Evolutionary conservation across 2,113 vertebrate species (phyloP).

Genomic region (Abramis brama): DNA sequence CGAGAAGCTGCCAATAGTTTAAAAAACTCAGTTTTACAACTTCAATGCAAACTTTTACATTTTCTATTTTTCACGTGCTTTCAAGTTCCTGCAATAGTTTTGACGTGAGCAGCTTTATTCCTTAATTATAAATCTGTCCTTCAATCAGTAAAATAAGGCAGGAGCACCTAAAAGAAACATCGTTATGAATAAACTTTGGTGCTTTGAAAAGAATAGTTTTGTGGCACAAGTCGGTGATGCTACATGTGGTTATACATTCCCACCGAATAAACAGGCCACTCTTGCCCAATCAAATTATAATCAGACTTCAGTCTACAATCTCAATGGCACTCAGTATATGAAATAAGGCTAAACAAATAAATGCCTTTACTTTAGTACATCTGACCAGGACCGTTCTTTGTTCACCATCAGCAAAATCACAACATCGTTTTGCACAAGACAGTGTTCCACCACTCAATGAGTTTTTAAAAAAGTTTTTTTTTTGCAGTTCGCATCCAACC

Average conservation of each 20-base stretch:
- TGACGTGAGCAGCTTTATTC: not conserved
- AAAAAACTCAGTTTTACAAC: not conserved
- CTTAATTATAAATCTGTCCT: not conserved
- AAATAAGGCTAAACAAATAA: slow-evolving; percentile 16
- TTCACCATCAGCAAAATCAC: not conserved
- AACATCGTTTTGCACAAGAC: slow-evolving; percentile 38
- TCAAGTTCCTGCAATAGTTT: slow-evolving; percentile 1
- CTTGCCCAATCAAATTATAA: not conserved
- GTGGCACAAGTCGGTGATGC: slow-evolving; percentile 33
- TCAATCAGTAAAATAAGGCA: slow-evolving; percentile 5
- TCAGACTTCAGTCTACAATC: not conserved
- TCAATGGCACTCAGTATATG: not conserved
- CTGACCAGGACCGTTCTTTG: not conserved
- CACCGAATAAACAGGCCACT: not conserved
- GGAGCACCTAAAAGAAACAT: not conserved
- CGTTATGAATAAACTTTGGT: not conserved
- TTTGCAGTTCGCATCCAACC: slow-evolving; percentile 19
- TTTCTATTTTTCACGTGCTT: not conserved
- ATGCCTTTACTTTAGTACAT: not conserved
- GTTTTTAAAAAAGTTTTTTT: not conserved
- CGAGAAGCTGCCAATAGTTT: slow-evolving; percentile 2
- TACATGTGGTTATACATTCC: slow-evolving; percentile 18
- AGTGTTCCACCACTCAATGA: not conserved
- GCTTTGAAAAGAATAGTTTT: not conserved
- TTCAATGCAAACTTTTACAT: not conserved